Conservation (phyloP, 2,113 vertebrate species). For the Chunga burmeisteri region DNA sequence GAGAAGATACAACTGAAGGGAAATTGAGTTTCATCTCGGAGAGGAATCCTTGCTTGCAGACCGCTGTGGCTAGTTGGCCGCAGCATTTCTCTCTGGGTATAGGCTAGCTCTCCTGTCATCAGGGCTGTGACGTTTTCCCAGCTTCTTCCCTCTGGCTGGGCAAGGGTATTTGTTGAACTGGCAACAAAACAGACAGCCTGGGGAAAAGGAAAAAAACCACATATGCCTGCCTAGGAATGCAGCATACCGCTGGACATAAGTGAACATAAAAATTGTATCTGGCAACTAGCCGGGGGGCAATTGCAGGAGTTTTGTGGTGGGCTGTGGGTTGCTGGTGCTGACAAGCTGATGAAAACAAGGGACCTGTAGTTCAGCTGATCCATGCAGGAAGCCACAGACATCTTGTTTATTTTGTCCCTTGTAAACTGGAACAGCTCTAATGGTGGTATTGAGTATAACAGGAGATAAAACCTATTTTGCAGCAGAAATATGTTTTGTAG, state of each 20-base stretch:
- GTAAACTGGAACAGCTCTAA: not conserved
- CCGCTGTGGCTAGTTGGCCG: not conserved
- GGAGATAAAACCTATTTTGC: not conserved
- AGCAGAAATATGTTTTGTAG: not conserved
- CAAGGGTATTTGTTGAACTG: not conserved
- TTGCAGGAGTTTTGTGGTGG: not conserved
- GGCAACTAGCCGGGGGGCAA: not conserved
- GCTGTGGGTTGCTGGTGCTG: not conserved
- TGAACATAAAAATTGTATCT: not conserved
- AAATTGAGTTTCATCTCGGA: rapidly evolving
- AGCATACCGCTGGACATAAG: not conserved
- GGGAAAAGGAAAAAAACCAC: not conserved
- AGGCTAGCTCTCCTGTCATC: not conserved
- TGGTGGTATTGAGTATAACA: not conserved
- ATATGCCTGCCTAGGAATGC: not conserved
- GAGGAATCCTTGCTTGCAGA: not conserved
- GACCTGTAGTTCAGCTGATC: not conserved
- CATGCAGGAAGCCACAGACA: not conserved
- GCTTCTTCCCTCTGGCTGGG: not conserved
- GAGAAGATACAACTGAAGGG: not conserved
- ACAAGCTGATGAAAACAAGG: not conserved
- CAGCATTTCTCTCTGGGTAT: not conserved
- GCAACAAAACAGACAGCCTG: not conserved
- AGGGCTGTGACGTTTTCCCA: not conserved
- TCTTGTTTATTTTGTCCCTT: not conserved